phyloP scores from a whole-genome alignment of 1,140 invertebrate genomes.

The Aphis craccivora region DNA sequence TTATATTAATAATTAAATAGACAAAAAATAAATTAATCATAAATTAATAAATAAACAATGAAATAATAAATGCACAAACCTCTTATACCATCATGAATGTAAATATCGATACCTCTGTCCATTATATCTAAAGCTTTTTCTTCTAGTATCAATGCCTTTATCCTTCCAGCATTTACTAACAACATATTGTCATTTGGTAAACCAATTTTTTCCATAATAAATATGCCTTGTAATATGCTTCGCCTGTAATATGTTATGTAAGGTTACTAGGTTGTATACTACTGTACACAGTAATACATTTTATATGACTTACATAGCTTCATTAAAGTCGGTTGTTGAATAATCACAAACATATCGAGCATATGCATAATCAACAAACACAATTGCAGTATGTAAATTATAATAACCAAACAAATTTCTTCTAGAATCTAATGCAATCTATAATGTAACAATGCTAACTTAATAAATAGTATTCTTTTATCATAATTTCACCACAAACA shows the following conservation, averaged over 20 bases:
- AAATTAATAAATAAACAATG: not conserved
- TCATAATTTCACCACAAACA: not conserved
- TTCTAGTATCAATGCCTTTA: slow-evolving; percentile 90
- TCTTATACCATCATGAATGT: not conserved
- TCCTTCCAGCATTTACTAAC: slow-evolving; percentile 85
- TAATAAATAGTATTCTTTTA: not conserved
- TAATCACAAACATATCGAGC: slow-evolving; percentile 92
- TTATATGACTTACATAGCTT: slow-evolving; percentile 69
- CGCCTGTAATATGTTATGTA: not conserved
- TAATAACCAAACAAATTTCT: slow-evolving; percentile 80
- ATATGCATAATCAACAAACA: slow-evolving; percentile 90
- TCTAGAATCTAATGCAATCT: slow-evolving; percentile 80
- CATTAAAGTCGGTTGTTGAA: slow-evolving; percentile 82
- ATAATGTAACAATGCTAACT: slow-evolving; percentile 57
- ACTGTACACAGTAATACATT: not conserved
- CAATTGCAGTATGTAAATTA: slow-evolving; percentile 86
- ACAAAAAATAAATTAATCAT: not conserved
- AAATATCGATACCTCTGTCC: not conserved
- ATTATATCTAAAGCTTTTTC: slow-evolving; percentile 85
- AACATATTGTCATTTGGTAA: slow-evolving; percentile 82
- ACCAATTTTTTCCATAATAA: slow-evolving; percentile 79
- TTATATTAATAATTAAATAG: not conserved
- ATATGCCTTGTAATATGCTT: slow-evolving; percentile 68
- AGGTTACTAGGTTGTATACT: too few species aligned
- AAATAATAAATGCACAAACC: not conserved